Percentiles rank a stretch among this genome's conserved stretches.
These are phyloP conservation scores for Pteropus alecto DNA, from an alignment of 2,113 vertebrate species.

Conservation along the genomic window DNA sequence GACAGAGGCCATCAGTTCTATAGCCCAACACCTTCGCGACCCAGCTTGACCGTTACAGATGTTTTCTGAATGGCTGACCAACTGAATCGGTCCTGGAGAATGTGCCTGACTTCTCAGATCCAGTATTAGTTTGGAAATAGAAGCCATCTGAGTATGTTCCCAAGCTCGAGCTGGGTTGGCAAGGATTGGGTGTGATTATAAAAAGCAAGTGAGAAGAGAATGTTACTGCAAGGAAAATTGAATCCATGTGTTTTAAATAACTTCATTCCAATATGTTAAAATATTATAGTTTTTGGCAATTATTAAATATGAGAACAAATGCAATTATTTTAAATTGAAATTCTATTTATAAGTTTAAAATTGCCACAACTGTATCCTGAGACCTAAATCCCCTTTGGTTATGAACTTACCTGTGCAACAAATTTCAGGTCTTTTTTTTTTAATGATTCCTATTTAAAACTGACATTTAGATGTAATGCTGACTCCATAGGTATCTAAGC, in stretches of 20 bases:
- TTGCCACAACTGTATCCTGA: background rate
- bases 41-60: background rate
- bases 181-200: background rate
- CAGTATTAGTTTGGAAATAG: constrained; percentile 22
- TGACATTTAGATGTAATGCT: background rate
- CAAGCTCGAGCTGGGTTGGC: background rate
- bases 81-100: background rate
- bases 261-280: background rate
- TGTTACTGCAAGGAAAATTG: constrained; percentile 36
- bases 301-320: background rate
- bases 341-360: background rate
- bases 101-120: background rate
- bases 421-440: background rate
- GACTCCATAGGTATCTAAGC: background rate
- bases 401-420: background rate
- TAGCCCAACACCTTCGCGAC: fast-evolving
- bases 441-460: background rate
- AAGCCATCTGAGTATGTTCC: constrained; percentile 21
- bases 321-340: background rate
- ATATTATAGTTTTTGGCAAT: background rate
- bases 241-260: constrained; percentile 41
- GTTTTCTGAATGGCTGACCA: constrained; percentile 1
- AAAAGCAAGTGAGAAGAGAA: constrained; percentile 46
- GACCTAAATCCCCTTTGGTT: background rate
- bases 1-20: background rate